These are phyloP conservation scores for Mesitornis unicolor DNA, from an alignment of 2,113 vertebrate species.

Conservation along the genomic window DNA sequence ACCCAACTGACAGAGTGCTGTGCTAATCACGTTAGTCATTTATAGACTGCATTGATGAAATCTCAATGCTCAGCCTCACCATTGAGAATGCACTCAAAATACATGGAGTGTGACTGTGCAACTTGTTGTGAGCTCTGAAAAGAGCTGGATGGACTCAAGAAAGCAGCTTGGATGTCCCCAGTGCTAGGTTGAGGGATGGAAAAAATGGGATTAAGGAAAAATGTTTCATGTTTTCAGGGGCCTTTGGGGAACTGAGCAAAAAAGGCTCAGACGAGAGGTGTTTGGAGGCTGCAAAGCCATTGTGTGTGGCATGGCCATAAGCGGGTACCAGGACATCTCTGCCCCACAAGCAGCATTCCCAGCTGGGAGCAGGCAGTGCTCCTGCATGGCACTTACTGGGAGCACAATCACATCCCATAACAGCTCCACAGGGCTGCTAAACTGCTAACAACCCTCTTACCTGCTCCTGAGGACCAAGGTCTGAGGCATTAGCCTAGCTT, in stretches of 20 bases:
- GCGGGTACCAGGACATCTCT: background rate
- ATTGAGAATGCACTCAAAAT: background rate
- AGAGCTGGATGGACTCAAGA: background rate
- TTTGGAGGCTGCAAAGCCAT: background rate
- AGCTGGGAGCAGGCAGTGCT: background rate
- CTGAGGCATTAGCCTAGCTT: constrained; percentile 56
- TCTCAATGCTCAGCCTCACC: background rate
- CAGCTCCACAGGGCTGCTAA: background rate
- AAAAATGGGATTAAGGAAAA: background rate
- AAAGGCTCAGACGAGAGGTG: background rate
- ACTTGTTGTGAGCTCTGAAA: background rate
- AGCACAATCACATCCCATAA: background rate
- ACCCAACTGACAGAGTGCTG: background rate
- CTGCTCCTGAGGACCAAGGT: background rate
- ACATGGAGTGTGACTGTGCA: rapidly evolving
- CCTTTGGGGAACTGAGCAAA: background rate
- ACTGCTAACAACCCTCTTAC: background rate
- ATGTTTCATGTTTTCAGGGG: background rate
- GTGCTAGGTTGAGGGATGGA: background rate
- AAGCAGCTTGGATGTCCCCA: background rate
- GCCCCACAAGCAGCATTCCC: background rate
- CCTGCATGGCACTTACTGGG: rapidly evolving
- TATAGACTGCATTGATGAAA: background rate
- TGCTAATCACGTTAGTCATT: background rate
- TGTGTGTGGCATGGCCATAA: rapidly evolving